Evolutionary conservation across 2,888 invertebrate genomes (phyloP).

Genomic region (Thera britannica): DNA sequence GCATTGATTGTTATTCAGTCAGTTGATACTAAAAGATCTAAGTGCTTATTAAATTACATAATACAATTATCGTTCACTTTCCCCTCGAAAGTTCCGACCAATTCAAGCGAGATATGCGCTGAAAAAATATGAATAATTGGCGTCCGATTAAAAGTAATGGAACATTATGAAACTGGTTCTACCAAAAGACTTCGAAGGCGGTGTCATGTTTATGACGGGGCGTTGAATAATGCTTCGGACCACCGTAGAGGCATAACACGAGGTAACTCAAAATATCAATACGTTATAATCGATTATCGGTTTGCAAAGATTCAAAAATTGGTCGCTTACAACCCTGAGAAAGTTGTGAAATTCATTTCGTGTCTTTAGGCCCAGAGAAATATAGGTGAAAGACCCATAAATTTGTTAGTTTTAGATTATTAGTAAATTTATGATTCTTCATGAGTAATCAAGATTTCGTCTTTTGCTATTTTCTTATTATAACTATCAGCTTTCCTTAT

Average conservation of each 20-base stretch:
- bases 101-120: conserved; percentile 6
- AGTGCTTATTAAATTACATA: conserved; percentile 40
- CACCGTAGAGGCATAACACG: conserved; percentile 18
- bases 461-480: too few species aligned
- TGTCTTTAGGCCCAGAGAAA: too few species aligned
- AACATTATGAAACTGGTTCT: conserved; percentile 16
- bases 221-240: conserved; percentile 27
- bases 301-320: too few species aligned
- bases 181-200: conserved; percentile 9
- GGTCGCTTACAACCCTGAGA: too few species aligned
- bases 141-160: conserved; percentile 28
- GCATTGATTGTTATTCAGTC: background rate
- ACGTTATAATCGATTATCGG: too few species aligned
- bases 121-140: conserved; percentile 37
- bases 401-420: too few species aligned
- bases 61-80: conserved; percentile 53
- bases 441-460: too few species aligned
- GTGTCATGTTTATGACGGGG: conserved; percentile 32
- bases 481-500: too few species aligned
- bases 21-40: background rate
- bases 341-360: too few species aligned
- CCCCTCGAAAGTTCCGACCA: conserved; percentile 8
- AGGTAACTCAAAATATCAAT: too few species aligned
- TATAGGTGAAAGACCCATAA: too few species aligned
- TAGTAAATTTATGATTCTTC: too few species aligned